phyloP scores from a whole-genome alignment of 2,797 vertebrate genomes.

The Bufotes viridis region DNA sequence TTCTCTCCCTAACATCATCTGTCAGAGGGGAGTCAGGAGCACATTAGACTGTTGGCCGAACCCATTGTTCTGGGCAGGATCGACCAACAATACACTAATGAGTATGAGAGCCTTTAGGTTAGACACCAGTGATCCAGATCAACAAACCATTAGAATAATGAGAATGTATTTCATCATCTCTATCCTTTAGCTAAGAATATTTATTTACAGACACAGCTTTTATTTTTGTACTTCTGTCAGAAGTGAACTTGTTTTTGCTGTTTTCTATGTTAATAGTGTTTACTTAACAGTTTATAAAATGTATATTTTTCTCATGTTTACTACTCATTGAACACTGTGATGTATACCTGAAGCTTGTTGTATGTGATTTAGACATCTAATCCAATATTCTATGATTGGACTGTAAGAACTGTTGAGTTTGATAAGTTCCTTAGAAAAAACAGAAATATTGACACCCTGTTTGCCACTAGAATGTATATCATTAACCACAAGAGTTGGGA shows the following conservation, averaged over 20 bases:
- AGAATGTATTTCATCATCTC: neutral
- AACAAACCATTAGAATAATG: neutral
- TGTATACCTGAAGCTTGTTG: neutral
- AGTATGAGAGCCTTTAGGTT: neutral
- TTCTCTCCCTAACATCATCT: neutral
- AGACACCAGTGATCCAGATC: neutral
- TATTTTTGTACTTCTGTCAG: neutral
- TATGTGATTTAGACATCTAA: too few relatives aligned
- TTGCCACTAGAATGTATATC: too few relatives aligned
- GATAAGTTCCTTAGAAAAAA: too few relatives aligned
- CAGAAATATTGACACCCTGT: too few relatives aligned
- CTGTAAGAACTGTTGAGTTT: neutral
- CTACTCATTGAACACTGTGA: neutral
- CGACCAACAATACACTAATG: too few relatives aligned
- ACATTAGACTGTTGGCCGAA: too few relatives aligned
- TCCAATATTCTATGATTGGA: neutral
- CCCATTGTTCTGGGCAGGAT: too few relatives aligned
- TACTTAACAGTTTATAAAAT: neutral
- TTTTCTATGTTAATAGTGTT: neutral
- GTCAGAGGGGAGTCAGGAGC: too few relatives aligned
- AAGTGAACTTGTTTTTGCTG: neutral
- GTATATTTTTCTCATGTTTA: neutral
- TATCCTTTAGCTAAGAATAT: neutral
- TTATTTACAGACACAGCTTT: conserved; percentile 8
- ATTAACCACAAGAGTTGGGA: too few relatives aligned